These are phyloP conservation scores for Endotricha flammealis DNA, from an alignment of 2,888 invertebrate genomes.

Conservation along the genomic window DNA sequence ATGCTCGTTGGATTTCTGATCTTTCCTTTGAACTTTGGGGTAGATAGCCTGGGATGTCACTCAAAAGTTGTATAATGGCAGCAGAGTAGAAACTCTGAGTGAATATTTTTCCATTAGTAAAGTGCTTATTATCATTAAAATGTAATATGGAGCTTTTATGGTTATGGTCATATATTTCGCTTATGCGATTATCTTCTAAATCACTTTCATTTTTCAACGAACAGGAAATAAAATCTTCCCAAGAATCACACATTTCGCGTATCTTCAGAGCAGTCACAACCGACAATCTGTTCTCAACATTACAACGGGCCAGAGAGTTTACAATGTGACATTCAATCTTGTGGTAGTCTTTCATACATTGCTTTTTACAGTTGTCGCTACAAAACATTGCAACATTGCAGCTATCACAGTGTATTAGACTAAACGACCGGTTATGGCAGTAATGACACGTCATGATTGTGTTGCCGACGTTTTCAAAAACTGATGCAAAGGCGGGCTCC, in stretches of 20 bases:
- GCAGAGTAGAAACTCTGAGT: slow-evolving; percentile 22
- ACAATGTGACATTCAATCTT: slow-evolving; percentile 25
- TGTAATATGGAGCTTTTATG: slow-evolving; percentile 22
- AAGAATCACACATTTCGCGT: slow-evolving; percentile 16
- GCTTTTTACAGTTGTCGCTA: slow-evolving; percentile 21
- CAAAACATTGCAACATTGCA: slow-evolving; percentile 30
- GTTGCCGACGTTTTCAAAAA: slow-evolving; percentile 10
- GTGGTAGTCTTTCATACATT: slow-evolving; percentile 24
- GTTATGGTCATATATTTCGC: slow-evolving; percentile 21
- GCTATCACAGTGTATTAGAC: slow-evolving; percentile 28
- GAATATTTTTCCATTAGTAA: slow-evolving; percentile 24
- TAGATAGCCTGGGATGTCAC: slow-evolving; percentile 18
- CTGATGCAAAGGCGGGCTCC: slow-evolving; percentile 26
- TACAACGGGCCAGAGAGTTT: not conserved
- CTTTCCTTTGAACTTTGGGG: slow-evolving; percentile 16
- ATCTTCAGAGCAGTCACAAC: slow-evolving; percentile 27
- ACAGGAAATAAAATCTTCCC: slow-evolving; percentile 23
- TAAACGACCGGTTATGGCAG: slow-evolving; percentile 24
- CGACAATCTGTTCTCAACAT: slow-evolving; percentile 8
- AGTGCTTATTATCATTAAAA: slow-evolving; percentile 19
- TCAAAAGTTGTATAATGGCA: slow-evolving; percentile 19
- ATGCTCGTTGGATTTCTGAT: slow-evolving; percentile 18
- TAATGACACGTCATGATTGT: slow-evolving; percentile 22
- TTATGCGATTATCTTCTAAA: slow-evolving; percentile 16
- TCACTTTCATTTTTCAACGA: slow-evolving; percentile 19